Conservation (phyloP, 2,797 vertebrate genomes). For the Gila robusta region DNA sequence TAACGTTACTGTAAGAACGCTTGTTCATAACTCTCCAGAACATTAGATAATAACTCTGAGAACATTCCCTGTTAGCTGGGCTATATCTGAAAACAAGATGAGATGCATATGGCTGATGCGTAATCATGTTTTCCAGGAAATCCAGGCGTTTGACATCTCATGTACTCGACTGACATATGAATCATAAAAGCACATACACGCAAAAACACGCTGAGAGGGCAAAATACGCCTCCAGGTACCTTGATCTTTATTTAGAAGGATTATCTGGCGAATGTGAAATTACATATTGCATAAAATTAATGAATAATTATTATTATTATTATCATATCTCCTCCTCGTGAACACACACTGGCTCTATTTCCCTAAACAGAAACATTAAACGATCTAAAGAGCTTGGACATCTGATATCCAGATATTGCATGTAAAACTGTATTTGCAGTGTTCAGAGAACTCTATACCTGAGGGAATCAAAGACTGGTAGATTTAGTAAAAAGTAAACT, state of each 20-base stretch:
- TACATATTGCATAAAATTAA: conserved; percentile 55
- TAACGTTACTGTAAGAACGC: background rate
- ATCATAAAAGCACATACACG: background rate
- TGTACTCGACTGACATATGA: conserved; percentile 26
- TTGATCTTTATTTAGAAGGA: conserved; percentile 35
- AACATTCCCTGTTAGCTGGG: background rate
- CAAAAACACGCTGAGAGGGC: conserved; percentile 3
- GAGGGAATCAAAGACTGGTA: conserved; percentile 52
- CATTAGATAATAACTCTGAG: background rate
- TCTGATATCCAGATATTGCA: conserved; percentile 61
- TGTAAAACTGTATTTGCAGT: conserved; percentile 60
- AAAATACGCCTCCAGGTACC: conserved; percentile 17
- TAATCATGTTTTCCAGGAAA: conserved; percentile 20
- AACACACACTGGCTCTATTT: conserved; percentile 53
- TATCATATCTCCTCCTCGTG: background rate
- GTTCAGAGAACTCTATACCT: conserved; percentile 59
- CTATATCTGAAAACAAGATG: background rate
- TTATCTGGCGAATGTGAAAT: conserved; percentile 26
- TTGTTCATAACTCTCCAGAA: background rate
- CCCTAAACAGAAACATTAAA: conserved; percentile 49
- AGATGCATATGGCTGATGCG: conserved; percentile 33
- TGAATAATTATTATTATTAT: conserved; percentile 11
- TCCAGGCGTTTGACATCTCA: conserved; percentile 48
- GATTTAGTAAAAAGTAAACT: conserved; percentile 48
- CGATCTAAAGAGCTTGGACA: conserved; percentile 34